A percentile compares a stretch with the other conserved stretches of the same genome.
Evolutionary conservation across 1,140 invertebrate genomes (phyloP).

Genomic region (Panonychus citri): DNA sequence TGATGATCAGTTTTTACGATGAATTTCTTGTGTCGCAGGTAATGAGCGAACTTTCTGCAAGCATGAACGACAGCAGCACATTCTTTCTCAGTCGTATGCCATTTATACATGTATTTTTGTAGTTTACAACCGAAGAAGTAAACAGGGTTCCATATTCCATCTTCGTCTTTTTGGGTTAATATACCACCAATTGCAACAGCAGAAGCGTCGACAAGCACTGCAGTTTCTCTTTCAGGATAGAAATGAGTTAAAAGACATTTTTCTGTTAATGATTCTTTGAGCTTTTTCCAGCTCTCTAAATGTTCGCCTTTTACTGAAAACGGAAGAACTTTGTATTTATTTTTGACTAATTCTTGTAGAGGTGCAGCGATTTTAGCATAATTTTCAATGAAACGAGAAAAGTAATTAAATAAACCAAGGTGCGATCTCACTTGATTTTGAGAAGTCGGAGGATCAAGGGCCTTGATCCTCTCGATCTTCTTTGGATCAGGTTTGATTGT

Average conservation of each 20-base stretch:
- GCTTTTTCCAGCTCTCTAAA: background rate
- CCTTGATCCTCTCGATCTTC: slow-evolving; percentile 7
- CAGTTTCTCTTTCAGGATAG: background rate
- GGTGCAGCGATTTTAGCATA: background rate
- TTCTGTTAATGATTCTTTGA: background rate
- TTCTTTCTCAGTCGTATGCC: slow-evolving; percentile 26
- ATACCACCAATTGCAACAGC: slow-evolving; percentile 18
- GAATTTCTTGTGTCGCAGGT: slow-evolving; percentile 27
- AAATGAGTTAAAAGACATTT: background rate
- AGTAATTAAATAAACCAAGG: background rate
- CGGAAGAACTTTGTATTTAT: background rate
- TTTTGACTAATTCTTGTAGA: background rate
- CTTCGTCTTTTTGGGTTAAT: slow-evolving; percentile 15
- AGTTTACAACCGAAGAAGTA: slow-evolving; percentile 18
- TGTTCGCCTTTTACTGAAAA: background rate
- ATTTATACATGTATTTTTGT: slow-evolving; percentile 24
- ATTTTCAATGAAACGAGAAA: background rate
- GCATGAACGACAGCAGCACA: slow-evolving; percentile 27
- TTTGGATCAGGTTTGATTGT: slow-evolving; percentile 12
- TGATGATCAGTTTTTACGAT: slow-evolving; percentile 28
- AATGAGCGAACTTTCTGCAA: slow-evolving; percentile 25
- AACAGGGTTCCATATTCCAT: slow-evolving; percentile 1
- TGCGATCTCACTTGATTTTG: background rate
- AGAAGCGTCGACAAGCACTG: slow-evolving; percentile 15
- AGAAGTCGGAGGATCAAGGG: background rate